phyloP scores from a whole-genome alignment of 2,113 vertebrate species.

The Panthera leo region DNA sequence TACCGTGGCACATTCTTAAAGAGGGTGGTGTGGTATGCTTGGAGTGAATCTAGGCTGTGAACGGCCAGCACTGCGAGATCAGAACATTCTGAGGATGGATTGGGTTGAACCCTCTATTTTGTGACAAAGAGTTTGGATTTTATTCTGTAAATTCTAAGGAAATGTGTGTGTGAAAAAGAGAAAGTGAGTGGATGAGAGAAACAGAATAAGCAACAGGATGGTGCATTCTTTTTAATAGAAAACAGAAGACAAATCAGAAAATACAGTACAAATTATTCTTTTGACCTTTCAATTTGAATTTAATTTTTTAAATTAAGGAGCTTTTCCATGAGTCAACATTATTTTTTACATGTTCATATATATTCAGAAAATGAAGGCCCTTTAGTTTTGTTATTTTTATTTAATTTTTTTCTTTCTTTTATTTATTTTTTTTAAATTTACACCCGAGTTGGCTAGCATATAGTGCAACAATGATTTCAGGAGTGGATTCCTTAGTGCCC shows the following conservation, averaged over 20 bases:
- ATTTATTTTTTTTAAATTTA: too few relatives aligned
- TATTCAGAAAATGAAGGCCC: background rate
- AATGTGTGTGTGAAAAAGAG: background rate
- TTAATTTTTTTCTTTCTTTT: too few relatives aligned
- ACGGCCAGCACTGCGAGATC: background rate
- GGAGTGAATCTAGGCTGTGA: rapidly evolving
- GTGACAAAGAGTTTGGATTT: background rate
- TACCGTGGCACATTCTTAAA: background rate
- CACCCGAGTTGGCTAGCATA: too few relatives aligned
- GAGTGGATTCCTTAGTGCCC: too few relatives aligned
- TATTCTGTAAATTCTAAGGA: background rate
- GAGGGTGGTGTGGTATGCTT: background rate
- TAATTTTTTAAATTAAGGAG: background rate
- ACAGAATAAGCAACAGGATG: background rate
- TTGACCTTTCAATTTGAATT: background rate
- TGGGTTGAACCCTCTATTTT: background rate
- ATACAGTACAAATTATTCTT: background rate
- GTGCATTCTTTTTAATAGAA: background rate
- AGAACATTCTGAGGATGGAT: background rate
- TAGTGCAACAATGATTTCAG: too few relatives aligned
- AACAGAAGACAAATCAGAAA: background rate
- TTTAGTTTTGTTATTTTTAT: too few relatives aligned
- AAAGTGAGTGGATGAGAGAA: background rate
- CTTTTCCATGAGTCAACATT: background rate
- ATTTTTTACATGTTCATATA: background rate